Conservation (phyloP, 2,113 vertebrate genomes). For the Argyrosomus japonicus region DNA sequence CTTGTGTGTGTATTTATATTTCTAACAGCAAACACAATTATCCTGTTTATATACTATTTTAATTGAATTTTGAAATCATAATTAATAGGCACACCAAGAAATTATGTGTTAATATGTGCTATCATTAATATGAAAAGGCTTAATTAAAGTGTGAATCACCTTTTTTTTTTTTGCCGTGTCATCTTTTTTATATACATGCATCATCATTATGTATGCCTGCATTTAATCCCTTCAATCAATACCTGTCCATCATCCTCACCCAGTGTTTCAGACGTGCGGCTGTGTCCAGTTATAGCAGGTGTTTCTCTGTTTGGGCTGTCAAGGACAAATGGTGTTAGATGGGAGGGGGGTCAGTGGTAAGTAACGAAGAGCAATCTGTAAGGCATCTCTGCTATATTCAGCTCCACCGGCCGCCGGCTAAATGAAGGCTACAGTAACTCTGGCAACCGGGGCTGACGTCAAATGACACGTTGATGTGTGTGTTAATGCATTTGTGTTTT, state of each 20-base stretch:
- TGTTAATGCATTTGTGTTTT: background rate
- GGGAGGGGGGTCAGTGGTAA: slow-evolving; percentile 57
- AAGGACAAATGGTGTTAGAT: slow-evolving; percentile 70
- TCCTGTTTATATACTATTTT: too few relatives aligned
- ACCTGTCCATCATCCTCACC: slow-evolving; percentile 36
- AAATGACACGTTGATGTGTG: background rate
- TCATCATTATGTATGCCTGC: slow-evolving; percentile 18
- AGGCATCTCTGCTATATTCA: slow-evolving; percentile 49
- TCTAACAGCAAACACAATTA: too few relatives aligned
- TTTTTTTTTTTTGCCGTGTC: too few relatives aligned
- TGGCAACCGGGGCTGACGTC: slow-evolving; percentile 26
- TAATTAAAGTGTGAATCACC: background rate
- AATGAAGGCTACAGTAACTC: slow-evolving; percentile 39
- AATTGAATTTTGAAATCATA: too few relatives aligned
- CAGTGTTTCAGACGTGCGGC: slow-evolving; percentile 33
- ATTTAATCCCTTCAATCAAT: slow-evolving; percentile 32
- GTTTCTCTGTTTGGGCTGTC: slow-evolving; percentile 61
- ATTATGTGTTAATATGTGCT: background rate
- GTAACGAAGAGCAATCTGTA: slow-evolving; percentile 67
- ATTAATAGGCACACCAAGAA: too few relatives aligned
- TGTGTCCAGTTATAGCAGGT: slow-evolving; percentile 56
- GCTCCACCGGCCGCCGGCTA: slow-evolving; percentile 53
- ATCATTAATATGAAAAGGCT: background rate
- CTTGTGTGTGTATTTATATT: too few relatives aligned
- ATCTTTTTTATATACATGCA: background rate